Evolutionary conservation across 2,113 vertebrate species (phyloP), one percentile per base, ranked within the genome.

Genomic region (Aldabrachelys gigantea): DNA sequence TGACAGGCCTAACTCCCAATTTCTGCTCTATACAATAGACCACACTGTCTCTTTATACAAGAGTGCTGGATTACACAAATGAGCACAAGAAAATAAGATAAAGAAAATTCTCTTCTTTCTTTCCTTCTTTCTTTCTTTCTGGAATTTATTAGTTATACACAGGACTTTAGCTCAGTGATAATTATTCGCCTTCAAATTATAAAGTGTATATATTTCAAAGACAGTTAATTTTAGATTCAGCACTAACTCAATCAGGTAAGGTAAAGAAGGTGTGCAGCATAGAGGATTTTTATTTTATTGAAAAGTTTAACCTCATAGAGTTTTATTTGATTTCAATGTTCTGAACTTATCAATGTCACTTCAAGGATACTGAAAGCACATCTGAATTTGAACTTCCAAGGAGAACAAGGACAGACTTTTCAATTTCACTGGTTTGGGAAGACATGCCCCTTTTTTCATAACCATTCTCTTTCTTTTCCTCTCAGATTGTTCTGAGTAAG

Each of bases 151-250:
- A 49, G 80, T 94, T 93, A 85, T 85, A 89, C 47, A 54, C 50
- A 89, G 75, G 82, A 83, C 35, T 83, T 94, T 91, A 94, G 38
- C 88, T 90, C 75, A 65, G 79, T 83, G 84, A 72, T 91, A 94
- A 93, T 89, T 59, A 88, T 93, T 89, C 92, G 50, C 21, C 88
- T 96, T 89, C 80, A 96, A 90, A 93, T 94, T 87, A 75, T 86
- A 95, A 96, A 94, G 52, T 0, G 0, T 54, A 57, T 91, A 79
- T 47, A 88, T 96, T 96, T 95, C 84, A 94, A 90, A 93, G 88
- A 90, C 91, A 93, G 93, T 92, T 89, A 95, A 96, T 84, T 90
- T 85, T 96, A 78, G 84, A 92, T 95, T 95, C 84, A 95, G 35
- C 89, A 80, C 35, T 89, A 94, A 84, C 52, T 96, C 31, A 90